A percentile compares a stretch with the other conserved stretches of the same genome.
phyloP scores from a whole-genome alignment of 2,797 vertebrate genomes.

The Lophotriccus pileatus region DNA sequence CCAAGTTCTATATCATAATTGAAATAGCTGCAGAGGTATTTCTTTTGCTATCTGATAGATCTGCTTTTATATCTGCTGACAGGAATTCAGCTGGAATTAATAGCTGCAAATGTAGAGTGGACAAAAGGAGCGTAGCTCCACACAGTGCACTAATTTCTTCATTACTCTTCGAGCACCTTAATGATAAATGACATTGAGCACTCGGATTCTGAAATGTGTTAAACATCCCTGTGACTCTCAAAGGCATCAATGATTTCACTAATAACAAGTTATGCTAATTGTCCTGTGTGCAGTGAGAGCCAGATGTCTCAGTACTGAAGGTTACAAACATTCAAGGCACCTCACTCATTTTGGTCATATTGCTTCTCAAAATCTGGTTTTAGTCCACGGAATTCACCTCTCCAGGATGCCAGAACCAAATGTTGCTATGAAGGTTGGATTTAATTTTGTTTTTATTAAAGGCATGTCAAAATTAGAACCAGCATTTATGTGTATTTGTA shows the following conservation, averaged over 20 bases:
- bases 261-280: conserved; percentile 28
- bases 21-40: conserved; percentile 27
- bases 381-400: not conserved
- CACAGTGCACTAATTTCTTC: not conserved
- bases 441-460: conserved; percentile 18
- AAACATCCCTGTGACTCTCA: not conserved
- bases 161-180: conserved; percentile 20
- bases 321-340: not conserved
- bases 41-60: conserved; percentile 28
- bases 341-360: not conserved
- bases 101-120: conserved; percentile 1
- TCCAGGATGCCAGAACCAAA: not conserved
- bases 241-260: not conserved
- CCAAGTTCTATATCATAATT: conserved; percentile 23
- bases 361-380: not conserved
- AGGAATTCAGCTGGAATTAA: conserved; percentile 51
- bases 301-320: not conserved
- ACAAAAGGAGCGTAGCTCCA: conserved; percentile 17
- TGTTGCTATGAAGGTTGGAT: not conserved
- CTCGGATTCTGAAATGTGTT: conserved; percentile 18
- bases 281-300: not conserved
- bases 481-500: not conserved
- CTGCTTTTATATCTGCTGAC: conserved; percentile 40
- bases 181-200: conserved; percentile 7
- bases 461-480: not conserved